Conservation (phyloP, 2,888 invertebrate species). For the Lomographa bimaculata region DNA sequence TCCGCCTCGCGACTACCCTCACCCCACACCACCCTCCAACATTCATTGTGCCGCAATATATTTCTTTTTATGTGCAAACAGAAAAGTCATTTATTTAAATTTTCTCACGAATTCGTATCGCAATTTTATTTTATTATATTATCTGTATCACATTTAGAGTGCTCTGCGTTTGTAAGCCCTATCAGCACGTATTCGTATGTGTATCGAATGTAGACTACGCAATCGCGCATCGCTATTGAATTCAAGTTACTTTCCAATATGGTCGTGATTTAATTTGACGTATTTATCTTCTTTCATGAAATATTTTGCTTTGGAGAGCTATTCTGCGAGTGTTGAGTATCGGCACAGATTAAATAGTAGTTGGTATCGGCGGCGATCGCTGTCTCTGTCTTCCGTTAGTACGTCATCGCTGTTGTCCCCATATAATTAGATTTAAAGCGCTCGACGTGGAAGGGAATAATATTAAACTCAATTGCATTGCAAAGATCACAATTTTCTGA, state of each 20-base stretch:
- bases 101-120: slow-evolving; percentile 84
- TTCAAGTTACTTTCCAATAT: slow-evolving; percentile 36
- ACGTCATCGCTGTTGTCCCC: slow-evolving; percentile 67
- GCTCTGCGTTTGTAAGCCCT: slow-evolving; percentile 57
- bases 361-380: slow-evolving; percentile 17
- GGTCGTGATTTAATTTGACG: slow-evolving; percentile 37
- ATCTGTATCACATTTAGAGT: slow-evolving; percentile 80
- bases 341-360: too few relatives aligned
- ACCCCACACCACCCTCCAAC: slow-evolving; percentile 72
- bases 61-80: slow-evolving; percentile 84
- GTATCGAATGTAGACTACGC: slow-evolving; percentile 32
- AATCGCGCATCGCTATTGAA: slow-evolving; percentile 29
- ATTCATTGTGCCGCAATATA: slow-evolving; percentile 84
- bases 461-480: slow-evolving; percentile 78
- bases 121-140: slow-evolving; percentile 84
- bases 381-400: slow-evolving; percentile 45
- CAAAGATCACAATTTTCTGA: slow-evolving; percentile 74
- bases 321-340: slow-evolving; percentile 9
- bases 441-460: slow-evolving; percentile 72
- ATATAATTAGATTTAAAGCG: slow-evolving; percentile 79
- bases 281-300: slow-evolving; percentile 25
- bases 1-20: slow-evolving; percentile 69
- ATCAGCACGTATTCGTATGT: slow-evolving; percentile 41
- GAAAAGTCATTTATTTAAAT: slow-evolving; percentile 84
- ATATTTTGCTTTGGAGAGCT: slow-evolving; percentile 19